Conservation (phyloP, 2,888 invertebrate genomes). For the Caenorhabditis sp. region DNA sequence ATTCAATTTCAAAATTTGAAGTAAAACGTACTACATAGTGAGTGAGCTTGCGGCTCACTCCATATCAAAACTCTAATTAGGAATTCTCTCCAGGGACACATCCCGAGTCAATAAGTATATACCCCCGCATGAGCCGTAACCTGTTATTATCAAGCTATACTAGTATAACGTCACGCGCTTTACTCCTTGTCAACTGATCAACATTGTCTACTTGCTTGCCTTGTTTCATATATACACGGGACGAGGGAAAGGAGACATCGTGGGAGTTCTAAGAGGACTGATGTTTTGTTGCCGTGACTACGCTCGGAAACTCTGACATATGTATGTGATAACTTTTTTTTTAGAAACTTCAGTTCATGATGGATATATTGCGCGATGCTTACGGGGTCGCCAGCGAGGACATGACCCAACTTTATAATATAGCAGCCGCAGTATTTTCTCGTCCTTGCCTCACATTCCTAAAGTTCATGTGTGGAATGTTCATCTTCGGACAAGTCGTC, state of each 20-base stretch:
- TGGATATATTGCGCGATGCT: neutral
- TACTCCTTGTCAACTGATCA: too few relatives aligned
- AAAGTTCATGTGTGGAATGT: neutral
- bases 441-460: constrained; percentile 21
- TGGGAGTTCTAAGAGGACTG: too few relatives aligned
- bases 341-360: too few relatives aligned
- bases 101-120: neutral
- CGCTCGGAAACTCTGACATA: too few relatives aligned
- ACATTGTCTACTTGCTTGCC: too few relatives aligned
- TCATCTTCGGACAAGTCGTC: constrained; percentile 24
- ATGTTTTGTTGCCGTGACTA: too few relatives aligned
- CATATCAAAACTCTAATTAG: neutral
- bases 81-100: neutral
- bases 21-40: too few relatives aligned
- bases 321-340: too few relatives aligned
- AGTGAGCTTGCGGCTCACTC: too few relatives aligned
- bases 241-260: too few relatives aligned
- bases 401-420: constrained; percentile 5
- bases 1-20: too few relatives aligned
- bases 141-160: constrained; percentile 15
- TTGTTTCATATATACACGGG: too few relatives aligned
- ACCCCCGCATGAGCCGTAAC: constrained; percentile 4
- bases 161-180: neutral
- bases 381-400: constrained; percentile 18
- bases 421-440: constrained; percentile 15